Conservation (phyloP, 1,140 invertebrate species). For the Ips nitidus region DNA sequence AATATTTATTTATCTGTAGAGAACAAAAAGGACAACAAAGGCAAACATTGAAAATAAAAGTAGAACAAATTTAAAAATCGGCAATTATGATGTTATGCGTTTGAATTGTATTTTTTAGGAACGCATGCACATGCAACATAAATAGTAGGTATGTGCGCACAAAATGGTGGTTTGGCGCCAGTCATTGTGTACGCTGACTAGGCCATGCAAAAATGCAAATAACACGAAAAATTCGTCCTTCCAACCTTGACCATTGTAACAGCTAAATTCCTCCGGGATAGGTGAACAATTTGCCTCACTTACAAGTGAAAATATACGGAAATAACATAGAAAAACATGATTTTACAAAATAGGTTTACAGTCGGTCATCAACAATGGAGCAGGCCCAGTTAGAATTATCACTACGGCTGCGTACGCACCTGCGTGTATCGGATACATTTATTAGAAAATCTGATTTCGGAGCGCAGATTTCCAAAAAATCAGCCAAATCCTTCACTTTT, state of each 20-base stretch:
- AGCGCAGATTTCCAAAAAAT: slow-evolving; percentile 44
- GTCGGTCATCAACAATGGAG: slow-evolving; percentile 56
- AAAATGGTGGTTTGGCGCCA: slow-evolving; percentile 47
- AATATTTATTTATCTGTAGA: slow-evolving; percentile 7
- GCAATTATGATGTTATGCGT: slow-evolving; percentile 15
- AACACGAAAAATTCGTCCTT: slow-evolving; percentile 12
- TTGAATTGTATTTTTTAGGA: slow-evolving; percentile 43
- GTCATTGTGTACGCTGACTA: slow-evolving; percentile 36
- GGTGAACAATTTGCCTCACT: slow-evolving; percentile 3
- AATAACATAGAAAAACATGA: slow-evolving; percentile 19
- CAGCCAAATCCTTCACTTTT: slow-evolving; percentile 40
- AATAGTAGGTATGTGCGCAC: slow-evolving; percentile 46
- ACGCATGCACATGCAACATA: slow-evolving; percentile 47
- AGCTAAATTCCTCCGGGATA: slow-evolving; percentile 6
- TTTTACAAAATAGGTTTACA: slow-evolving; percentile 39
- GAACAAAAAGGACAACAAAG: background rate
- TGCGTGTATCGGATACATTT: slow-evolving; percentile 67
- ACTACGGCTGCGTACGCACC: slow-evolving; percentile 89
- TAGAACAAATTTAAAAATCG: slow-evolving; percentile 12
- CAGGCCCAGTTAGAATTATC: slow-evolving; percentile 80
- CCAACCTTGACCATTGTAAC: slow-evolving; percentile 7
- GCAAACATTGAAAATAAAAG: slow-evolving; percentile 1
- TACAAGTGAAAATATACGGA: background rate
- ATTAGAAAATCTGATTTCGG: slow-evolving; percentile 50
- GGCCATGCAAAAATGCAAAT: slow-evolving; percentile 18